Evolutionary conservation across 2,888 invertebrate species (phyloP).

Genomic region (Exocentrus adspersus): DNA sequence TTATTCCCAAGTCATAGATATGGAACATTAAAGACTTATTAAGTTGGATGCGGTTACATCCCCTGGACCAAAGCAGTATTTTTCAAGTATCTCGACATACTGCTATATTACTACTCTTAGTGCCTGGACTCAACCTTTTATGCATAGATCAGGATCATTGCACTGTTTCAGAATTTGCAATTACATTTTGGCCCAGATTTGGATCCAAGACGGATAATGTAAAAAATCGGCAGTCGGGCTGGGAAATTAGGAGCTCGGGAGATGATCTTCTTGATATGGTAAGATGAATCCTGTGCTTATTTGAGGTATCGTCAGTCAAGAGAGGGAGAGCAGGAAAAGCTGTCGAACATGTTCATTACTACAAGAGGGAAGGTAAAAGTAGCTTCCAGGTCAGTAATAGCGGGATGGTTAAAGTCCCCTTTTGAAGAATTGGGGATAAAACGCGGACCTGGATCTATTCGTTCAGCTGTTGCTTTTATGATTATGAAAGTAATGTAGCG

Average conservation of each 20-base stretch:
- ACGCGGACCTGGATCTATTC: no score
- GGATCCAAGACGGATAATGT: background rate
- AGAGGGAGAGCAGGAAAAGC: no score
- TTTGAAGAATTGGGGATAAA: no score
- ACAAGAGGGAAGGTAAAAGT: no score
- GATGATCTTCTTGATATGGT: background rate
- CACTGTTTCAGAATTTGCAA: background rate
- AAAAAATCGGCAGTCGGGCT: background rate
- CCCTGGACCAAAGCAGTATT: background rate
- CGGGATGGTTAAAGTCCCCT: no score
- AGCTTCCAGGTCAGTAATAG: no score
- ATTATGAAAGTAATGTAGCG: no score
- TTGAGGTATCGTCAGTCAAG: no score
- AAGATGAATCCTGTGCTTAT: no score
- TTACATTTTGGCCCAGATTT: background rate
- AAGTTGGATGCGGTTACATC: background rate
- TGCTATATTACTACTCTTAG: background rate
- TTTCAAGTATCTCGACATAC: background rate
- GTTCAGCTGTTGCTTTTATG: no score
- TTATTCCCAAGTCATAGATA: background rate
- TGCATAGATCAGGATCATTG: background rate
- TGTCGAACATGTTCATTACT: no score
- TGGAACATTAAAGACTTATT: background rate
- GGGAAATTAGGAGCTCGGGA: background rate
- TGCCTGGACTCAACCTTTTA: background rate